phyloP scores from a whole-genome alignment of 2,888 invertebrate species.

The Microctonus aethiopoides region DNA sequence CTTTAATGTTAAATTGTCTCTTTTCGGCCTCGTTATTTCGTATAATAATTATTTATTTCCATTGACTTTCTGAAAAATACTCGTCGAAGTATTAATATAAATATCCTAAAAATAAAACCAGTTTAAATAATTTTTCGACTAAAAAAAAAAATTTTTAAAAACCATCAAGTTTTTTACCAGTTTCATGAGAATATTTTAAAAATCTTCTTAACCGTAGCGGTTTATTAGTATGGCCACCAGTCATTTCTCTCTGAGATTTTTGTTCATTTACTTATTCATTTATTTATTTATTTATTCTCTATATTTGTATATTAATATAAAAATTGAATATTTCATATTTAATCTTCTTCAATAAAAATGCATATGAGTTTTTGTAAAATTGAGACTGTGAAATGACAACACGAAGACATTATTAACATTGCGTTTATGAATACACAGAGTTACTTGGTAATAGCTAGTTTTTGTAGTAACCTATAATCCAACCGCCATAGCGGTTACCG shows the following conservation, averaged over 20 bases:
- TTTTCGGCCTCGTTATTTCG: too few species aligned
- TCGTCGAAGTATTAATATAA: too few species aligned
- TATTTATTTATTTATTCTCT: neutral
- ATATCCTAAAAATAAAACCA: too few species aligned
- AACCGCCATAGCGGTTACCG: neutral
- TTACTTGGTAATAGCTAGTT: neutral
- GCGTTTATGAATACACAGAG: neutral
- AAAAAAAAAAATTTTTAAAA: too few species aligned
- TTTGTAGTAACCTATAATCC: neutral
- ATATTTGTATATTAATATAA: neutral
- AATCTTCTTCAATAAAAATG: neutral
- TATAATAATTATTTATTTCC: too few species aligned
- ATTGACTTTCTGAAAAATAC: too few species aligned
- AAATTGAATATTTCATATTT: neutral
- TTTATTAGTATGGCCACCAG: neutral
- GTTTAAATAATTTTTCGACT: too few species aligned
- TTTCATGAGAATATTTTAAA: too few species aligned
- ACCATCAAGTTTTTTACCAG: too few species aligned
- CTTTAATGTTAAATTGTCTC: too few species aligned
- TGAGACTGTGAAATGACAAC: neutral
- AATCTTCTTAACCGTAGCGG: neutral
- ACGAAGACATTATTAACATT: neutral
- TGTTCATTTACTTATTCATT: too few species aligned
- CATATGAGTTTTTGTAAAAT: neutral
- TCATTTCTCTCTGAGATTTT: neutral